Evolutionary conservation across 2,113 vertebrate genomes (phyloP).

Genomic region (Cyphomyrus plagiostoma): DNA sequence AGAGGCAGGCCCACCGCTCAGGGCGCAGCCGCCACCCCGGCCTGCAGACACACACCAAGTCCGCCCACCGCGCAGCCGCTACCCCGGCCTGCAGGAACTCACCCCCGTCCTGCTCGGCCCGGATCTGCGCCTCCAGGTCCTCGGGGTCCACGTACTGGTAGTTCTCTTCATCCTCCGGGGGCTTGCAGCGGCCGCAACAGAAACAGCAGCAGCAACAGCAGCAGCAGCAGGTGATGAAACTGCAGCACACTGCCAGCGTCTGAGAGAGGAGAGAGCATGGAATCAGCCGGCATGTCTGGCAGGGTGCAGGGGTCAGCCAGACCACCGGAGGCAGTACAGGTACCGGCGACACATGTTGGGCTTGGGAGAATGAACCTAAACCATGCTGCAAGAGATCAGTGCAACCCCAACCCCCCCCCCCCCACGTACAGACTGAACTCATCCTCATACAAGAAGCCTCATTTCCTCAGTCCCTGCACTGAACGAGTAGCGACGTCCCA

Average conservation of each 20-base stretch:
- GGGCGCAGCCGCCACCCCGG: background rate
- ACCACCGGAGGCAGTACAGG: background rate
- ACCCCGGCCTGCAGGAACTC: conserved; percentile 23
- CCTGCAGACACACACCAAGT: background rate
- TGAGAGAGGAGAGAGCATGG: conserved; percentile 38
- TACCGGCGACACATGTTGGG: background rate
- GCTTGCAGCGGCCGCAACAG: conserved; percentile 78
- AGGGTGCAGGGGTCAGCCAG: background rate
- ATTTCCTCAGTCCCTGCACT: background rate
- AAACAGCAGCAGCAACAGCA: conserved; percentile 87
- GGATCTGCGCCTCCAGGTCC: conserved; percentile 75
- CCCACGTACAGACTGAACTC: background rate
- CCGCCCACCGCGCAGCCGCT: too few relatives aligned
- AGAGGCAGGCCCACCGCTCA: background rate
- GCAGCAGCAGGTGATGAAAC: conserved; percentile 75
- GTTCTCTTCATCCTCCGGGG: conserved; percentile 64
- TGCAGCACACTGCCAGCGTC: conserved; percentile 69
- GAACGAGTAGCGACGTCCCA: background rate
- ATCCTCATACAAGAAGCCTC: background rate
- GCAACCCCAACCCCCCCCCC: background rate
- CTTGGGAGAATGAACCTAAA: background rate
- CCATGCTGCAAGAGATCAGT: background rate
- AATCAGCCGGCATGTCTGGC: background rate
- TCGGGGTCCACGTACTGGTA: conserved; percentile 71
- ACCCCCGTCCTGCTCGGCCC: conserved; percentile 63